Evolutionary conservation across 2,113 vertebrate genomes (phyloP).

Genomic region (Hystrix brachyura): DNA sequence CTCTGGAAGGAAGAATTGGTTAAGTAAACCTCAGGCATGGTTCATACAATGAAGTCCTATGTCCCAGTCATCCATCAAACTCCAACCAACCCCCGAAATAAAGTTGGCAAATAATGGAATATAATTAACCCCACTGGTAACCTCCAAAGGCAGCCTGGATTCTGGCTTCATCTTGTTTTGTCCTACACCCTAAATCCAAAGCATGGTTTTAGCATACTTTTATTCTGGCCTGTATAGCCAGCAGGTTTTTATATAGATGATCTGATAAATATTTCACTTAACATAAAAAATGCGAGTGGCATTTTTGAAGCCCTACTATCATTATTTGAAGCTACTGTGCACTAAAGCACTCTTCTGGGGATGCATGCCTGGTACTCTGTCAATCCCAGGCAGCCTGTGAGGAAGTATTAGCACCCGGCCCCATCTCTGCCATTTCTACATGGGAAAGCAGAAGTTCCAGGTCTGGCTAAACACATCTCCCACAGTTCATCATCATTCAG

Average conservation of each 20-base stretch:
- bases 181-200: slow-evolving; percentile 41
- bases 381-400: background rate
- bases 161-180: background rate
- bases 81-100: slow-evolving; percentile 66
- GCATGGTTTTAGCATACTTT: background rate
- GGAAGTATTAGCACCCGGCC: no score
- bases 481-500: background rate
- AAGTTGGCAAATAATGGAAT: slow-evolving; percentile 43
- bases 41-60: background rate
- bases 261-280: background rate
- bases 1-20: background rate
- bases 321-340: background rate
- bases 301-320: background rate
- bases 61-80: slow-evolving; percentile 53
- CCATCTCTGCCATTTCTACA: background rate
- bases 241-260: background rate
- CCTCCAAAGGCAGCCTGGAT: slow-evolving; percentile 40
- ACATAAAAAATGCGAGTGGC: background rate
- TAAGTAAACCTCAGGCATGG: slow-evolving; percentile 43
- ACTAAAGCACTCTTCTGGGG: background rate
- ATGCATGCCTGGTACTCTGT: background rate
- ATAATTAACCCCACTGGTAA: background rate
- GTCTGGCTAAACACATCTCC: background rate
- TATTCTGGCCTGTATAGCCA: background rate
- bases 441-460: background rate